Base-by-base conservation (phyloP, 2,113 vertebrate species). In the Barnardius zonarius region DNA sequence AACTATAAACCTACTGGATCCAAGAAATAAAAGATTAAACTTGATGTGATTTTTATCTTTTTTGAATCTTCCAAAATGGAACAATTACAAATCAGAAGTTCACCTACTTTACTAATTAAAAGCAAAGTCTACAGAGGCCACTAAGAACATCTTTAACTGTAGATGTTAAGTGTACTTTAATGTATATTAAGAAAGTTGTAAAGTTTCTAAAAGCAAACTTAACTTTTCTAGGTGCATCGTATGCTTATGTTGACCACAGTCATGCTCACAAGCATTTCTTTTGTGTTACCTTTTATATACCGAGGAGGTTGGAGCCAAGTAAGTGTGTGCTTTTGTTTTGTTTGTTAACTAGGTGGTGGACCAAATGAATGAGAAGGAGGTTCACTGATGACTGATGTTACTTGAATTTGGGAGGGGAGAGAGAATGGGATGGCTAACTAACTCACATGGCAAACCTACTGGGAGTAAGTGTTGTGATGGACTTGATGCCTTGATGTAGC, bases 261-360 rank as follows among this genome's bases (percentile, higher is more conserved):
- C 66, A n/a, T 86, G 13, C 96, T 99, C 76, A 98, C 98, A 20
- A 94, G 93, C 68, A 46, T 97, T 74, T 98, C 98, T 70, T 99
- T 99, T 91, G 88, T 97, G 17, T 91, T 99, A 72, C 98, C 99
- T 51, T 99, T 99, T 86, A 62, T 98, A 18, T 99, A 99, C 92
- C 96, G 98, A 90, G 97, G 98, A 94, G 98, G 98, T 39, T 99
- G 99, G 98, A 99, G 98, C 84, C 69, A 95, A 52, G 98, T 99
- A 94, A 98, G 98, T 94, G 18, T 77, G 9, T 44, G 17, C 12
- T 82, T 85, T 41, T 51, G 14, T 41, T 27, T 44, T 57, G 27
- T 54, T 92, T 48, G 16, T 80, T 72, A 61, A 75, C 33, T 66
- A 27, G 61, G 72, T 11, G 25, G 27, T 64, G 30, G 35, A 52